These are phyloP conservation scores for Hofmannophila pseudospretella DNA, from an alignment of 2,888 invertebrate genomes.

Conservation along the genomic window DNA sequence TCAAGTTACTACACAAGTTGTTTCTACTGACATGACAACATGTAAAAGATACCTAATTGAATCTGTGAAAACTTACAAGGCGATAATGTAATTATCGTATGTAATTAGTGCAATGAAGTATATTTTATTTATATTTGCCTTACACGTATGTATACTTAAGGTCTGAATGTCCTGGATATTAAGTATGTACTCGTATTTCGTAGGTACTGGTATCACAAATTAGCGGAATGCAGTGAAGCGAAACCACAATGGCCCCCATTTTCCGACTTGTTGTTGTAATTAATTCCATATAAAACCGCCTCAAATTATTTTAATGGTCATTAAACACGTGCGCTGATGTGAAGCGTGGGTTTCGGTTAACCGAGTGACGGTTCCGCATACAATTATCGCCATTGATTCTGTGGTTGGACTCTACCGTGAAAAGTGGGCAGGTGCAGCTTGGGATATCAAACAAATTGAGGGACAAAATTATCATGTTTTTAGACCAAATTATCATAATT, in stretches of 20 bases:
- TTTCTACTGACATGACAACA: no score
- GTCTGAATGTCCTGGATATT: no score
- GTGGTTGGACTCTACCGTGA: constrained; percentile 43
- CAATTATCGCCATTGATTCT: constrained; percentile 76
- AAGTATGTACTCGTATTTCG: no score
- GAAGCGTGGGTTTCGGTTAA: constrained; percentile 41
- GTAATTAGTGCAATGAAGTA: no score
- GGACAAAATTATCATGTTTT: constrained; percentile 7
- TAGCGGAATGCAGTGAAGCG: constrained; percentile 58
- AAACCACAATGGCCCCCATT: constrained; percentile 52
- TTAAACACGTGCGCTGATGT: constrained; percentile 69
- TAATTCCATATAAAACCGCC: constrained; percentile 70
- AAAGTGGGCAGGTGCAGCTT: constrained; percentile 45
- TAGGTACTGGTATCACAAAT: constrained; percentile 74
- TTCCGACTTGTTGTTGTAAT: constrained; percentile 68
- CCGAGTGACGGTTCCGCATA: constrained; percentile 41
- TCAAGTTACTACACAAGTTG: no score
- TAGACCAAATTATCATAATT: constrained; percentile 3
- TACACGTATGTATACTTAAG: no score
- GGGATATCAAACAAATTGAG: constrained; percentile 4
- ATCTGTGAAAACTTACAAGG: no score
- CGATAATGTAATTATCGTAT: no score
- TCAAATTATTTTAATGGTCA: constrained; percentile 67
- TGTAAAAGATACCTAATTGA: no score
- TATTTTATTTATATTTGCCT: no score